Evolutionary conservation across 2,888 invertebrate species (phyloP), one percentile per base, ranked within the genome.

Genomic region (Agonopterix subpropinquella): DNA sequence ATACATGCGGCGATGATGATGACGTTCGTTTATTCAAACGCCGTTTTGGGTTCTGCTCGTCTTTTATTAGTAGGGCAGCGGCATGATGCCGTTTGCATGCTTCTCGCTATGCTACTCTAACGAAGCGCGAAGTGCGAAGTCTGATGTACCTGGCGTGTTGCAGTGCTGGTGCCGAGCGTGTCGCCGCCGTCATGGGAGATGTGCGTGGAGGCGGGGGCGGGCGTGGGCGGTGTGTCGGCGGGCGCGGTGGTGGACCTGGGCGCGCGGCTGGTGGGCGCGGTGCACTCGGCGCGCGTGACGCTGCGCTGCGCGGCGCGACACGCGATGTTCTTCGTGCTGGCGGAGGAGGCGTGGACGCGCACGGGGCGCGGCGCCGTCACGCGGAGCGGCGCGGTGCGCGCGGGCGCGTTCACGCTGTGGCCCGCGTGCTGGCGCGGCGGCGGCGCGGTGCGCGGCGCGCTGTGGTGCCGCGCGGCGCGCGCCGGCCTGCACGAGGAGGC

Each of bases 271-370:
- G 62, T 85, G 11, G 85, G 85, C 0, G 76, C 77, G 48, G 67
- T 72, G 42, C 85, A 83, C 58, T 55, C 59, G 48, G 61, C 62
- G 39, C 58, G 55, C 1, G 36, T 80, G 37, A 46, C 66, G 36
- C 53, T 84, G 44, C 54, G 62, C 48, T 77, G 77, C 49, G 55
- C 51, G 1, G 65, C 64, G 0, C 45, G 51, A 0, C 80, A 79
- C 51, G 80, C 73, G 1, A 44, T 65, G 2, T 84, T 86, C 62
- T 83, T 83, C 53, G 11, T 82, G 8, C 49, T 86, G 5, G 65
- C 77, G 0, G 85, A 84, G 41, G 80, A 83, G 8, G 67, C 73
- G 1, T 86, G 85, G 85, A 36, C 49, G 43, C 15, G 44, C 81
- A 66, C 80, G 50, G 81, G 79, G 5, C 63, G 67, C 58, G 15